These are phyloP conservation scores for Halocynthia aurantium DNA, from an alignment of 23 tunicate genomes.

Conservation along the genomic window DNA sequence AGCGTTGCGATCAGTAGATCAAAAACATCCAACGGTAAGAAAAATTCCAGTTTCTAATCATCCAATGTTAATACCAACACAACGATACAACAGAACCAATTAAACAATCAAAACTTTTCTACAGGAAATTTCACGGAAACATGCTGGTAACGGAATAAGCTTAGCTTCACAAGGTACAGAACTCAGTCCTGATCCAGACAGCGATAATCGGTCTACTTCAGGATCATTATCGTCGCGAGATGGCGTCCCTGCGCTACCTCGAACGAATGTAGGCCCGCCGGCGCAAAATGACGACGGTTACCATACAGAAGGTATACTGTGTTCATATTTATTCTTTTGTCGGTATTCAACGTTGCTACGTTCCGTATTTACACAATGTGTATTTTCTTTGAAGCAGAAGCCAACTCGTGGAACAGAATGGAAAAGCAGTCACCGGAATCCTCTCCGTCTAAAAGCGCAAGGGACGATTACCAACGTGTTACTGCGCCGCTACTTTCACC, in stretches of 20 bases:
- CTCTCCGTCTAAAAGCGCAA: conserved; percentile 12
- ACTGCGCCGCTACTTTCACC: conserved; percentile 1
- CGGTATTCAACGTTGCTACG: background rate
- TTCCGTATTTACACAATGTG: background rate
- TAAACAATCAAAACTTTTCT: background rate
- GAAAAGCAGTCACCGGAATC: conserved; percentile 27
- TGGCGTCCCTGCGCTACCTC: conserved; percentile 39
- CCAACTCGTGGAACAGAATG: conserved; percentile 73
- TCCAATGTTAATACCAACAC: background rate
- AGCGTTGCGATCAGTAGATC: conserved; percentile 15
- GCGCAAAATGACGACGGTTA: conserved; percentile 82
- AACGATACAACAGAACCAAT: background rate
- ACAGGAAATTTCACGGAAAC: background rate
- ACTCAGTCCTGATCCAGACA: conserved; percentile 19
- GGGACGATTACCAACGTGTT: conserved; percentile 5
- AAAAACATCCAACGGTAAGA: background rate
- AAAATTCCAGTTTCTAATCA: background rate
- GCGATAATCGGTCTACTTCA: conserved; percentile 50
- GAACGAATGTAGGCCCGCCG: conserved; percentile 25
- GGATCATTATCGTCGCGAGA: conserved; percentile 39
- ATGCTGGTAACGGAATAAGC: background rate
- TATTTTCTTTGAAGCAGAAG: conserved; percentile 43
- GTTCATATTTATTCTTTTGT: no score
- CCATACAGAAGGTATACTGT: conserved; percentile 76
- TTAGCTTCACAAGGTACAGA: background rate